Evolutionary conservation across 2,888 invertebrate genomes (phyloP), one percentile per base, ranked within the genome.

Genomic region (Acholoe squamosa): DNA sequence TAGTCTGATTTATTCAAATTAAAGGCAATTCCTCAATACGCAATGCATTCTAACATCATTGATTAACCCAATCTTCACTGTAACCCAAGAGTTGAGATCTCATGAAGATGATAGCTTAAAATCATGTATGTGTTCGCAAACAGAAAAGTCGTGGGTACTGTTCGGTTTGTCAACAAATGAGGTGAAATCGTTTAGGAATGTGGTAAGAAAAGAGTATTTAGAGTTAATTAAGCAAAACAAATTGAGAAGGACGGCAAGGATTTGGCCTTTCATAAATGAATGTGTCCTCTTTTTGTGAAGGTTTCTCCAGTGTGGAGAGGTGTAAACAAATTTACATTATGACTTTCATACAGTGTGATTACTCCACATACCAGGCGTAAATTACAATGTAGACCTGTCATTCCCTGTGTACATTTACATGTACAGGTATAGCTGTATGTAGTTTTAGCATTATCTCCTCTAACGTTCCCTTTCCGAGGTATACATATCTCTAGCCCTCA

Each of bases 371-470:
- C 80, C 80, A 80, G 80, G 43, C 80, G 80, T 80, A 80, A 33
- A 80, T 80, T 80, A 80, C 71, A 80, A 33, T 16, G 80, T 80
- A 80, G 80, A 80, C 80, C 80, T 80, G 43, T 80, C 80, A 80
- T 80, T 80, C 80, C 80, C 80, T 33, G 80, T 80, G 80, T 80
- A 80, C 80, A 80, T 80, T 80, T 80, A 80, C 80, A 80, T 80
- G 80, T 80, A 80, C 19, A 80, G 80, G 80, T 80, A 80, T 80
- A 80, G 43, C 80, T 34, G 80, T 80, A 80, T 43, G 34, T 80
- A 80, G 80, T 80, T 28, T 43, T 80, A 80, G 80, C 43, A 43
- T 80, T 80, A 80, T 34, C 43, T 80, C 33, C 33, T 80, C 33
- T 80, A 80, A 80, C 80, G 80, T 80, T 80, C 80, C 71, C 71